Base-by-base conservation (phyloP, 2,113 vertebrate genomes). In the Osmerus mordax region DNA sequence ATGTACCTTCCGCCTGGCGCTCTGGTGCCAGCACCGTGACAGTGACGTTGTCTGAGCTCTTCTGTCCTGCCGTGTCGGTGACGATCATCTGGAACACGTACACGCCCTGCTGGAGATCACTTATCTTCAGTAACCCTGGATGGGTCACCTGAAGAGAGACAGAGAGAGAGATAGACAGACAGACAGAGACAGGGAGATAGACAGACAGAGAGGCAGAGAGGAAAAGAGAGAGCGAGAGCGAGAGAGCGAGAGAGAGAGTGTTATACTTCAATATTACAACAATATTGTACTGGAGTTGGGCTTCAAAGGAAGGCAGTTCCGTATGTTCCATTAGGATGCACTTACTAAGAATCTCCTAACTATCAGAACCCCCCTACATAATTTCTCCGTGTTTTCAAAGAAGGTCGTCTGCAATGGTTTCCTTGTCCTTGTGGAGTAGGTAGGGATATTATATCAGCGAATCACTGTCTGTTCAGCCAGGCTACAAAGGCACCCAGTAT, bases 21-120 rank as follows among this genome's bases (percentile, higher is more conserved):
- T 94, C 91, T 3, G 88, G 87, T 1, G 94, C 91, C 75, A 96
- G 90, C 62, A 99, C 82, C 0, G 92, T 95, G 77, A 99, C 91
- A 0, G 96, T 96, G 74, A 98, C 80, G 0, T 97, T 97, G 88
- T 98, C 96, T 0, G 95, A 95, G 84, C 93, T 95, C 76, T 79
- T 93, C 85, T 99, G 97, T 1, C 95, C 96, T 0, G 76, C 87
- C 0, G 87, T 92, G 88, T 99, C 97, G 0, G 91, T 95, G 84
- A 98, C 94, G 0, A 94, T 97, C 72, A 99, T 90, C 90, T 96
- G 94, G 82, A 99, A 94, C 21, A 89, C 69, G 75, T 98, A 99
- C 0, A 83, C 66, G 0, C 97, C 97, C 77, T 96, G 93, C 89
- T 89, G 93, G 0, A 99, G 36, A 19, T 90, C 94, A 36, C 93